phyloP scores from a whole-genome alignment of 2,113 vertebrate genomes.

The Centropus unirufus region DNA sequence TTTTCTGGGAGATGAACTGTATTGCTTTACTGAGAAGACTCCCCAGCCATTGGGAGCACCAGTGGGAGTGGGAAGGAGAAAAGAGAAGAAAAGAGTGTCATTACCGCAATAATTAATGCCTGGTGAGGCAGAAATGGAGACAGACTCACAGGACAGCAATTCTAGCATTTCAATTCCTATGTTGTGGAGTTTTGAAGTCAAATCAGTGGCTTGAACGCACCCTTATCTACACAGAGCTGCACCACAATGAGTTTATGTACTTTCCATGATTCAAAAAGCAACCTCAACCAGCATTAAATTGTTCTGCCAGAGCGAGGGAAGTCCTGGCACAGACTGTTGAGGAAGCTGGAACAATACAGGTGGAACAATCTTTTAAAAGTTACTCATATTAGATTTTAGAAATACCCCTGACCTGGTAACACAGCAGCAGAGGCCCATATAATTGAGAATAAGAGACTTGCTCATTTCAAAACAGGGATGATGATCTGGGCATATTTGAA shows the following conservation, averaged over 20 bases:
- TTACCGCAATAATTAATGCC: neutral
- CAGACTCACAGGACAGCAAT: neutral
- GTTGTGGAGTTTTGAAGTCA: neutral
- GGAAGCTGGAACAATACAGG: neutral
- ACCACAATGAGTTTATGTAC: neutral
- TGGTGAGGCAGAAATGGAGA: conserved; percentile 3
- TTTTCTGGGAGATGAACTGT: conserved; percentile 24
- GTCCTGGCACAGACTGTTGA: neutral
- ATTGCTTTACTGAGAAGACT: neutral
- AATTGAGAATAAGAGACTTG: neutral
- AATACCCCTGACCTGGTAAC: neutral
- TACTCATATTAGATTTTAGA: neutral
- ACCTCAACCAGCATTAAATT: neutral
- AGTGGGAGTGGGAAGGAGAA: neutral
- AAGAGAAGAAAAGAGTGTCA: neutral
- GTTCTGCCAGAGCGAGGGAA: neutral
- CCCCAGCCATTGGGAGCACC: conserved; percentile 1
- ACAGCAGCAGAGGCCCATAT: neutral
- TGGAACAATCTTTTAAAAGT: neutral
- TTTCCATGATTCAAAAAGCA: neutral
- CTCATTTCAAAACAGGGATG: neutral
- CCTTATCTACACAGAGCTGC: neutral
- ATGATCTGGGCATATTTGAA: neutral
- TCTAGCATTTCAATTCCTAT: neutral
- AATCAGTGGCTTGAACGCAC: neutral